A percentile compares a stretch with the other conserved stretches of the same genome.
These are phyloP conservation scores for Hypanus sabinus DNA, from an alignment of 2,113 vertebrate genomes.

Conservation along the genomic window DNA sequence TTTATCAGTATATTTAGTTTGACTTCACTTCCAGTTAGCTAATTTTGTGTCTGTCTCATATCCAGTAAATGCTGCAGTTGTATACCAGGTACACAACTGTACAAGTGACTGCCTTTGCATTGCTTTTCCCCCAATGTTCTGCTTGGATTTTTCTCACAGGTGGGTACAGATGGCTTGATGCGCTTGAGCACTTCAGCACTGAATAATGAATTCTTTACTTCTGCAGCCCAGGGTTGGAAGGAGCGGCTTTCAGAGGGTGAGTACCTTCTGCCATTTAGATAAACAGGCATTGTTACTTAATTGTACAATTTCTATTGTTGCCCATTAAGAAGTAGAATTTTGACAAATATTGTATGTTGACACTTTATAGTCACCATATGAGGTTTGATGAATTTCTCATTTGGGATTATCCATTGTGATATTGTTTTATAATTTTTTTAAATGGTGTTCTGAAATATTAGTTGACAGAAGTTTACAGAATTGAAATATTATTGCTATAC, in stretches of 20 bases:
- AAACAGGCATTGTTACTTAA: neutral
- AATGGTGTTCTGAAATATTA: neutral
- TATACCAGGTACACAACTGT: neutral
- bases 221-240: constrained; percentile 94
- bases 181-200: constrained; percentile 85
- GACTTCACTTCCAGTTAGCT: neutral
- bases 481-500: no score
- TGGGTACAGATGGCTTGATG: constrained; percentile 77
- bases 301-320: neutral
- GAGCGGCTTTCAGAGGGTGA: constrained; percentile 88
- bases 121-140: neutral
- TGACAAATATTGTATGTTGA: neutral
- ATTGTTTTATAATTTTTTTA: neutral
- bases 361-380: neutral
- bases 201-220: constrained; percentile 97
- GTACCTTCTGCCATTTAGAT: constrained; percentile 33
- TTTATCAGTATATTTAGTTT: neutral
- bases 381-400: neutral
- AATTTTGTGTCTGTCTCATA: neutral
- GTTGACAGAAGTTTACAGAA: neutral
- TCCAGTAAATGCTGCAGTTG: neutral
- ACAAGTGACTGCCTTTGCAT: neutral
- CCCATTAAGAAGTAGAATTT: neutral
- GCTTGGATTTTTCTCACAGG: constrained; percentile 52
- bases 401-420: neutral